Percentiles rank a stretch among this genome's conserved stretches.
phyloP scores from a whole-genome alignment of 2,113 vertebrate genomes.

The Mobula hypostoma region DNA sequence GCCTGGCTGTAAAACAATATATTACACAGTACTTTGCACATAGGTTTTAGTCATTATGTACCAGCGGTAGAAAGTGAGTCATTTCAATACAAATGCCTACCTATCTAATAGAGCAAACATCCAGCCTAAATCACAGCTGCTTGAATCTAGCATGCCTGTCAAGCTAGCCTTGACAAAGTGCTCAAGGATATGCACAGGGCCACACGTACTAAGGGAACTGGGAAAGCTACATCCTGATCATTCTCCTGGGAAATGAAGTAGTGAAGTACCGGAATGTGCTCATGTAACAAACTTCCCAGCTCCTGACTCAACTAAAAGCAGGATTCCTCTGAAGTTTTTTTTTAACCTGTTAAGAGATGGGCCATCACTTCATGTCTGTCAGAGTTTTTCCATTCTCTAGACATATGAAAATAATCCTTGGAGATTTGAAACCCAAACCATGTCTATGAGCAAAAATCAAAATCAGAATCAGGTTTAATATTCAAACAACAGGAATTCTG shows the following conservation, averaged over 20 bases:
- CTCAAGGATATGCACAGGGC: background rate
- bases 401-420: background rate
- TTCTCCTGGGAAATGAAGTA: background rate
- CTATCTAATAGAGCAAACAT: background rate
- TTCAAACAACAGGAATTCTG: too few relatives aligned
- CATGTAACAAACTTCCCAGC: background rate
- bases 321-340: background rate
- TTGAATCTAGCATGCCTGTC: background rate
- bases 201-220: conserved; percentile 14
- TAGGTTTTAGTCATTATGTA: background rate
- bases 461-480: too few relatives aligned
- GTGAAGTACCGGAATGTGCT: background rate
- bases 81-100: background rate
- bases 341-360: background rate
- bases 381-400: background rate
- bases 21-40: background rate
- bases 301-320: background rate
- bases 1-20: background rate
- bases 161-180: background rate
- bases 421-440: background rate
- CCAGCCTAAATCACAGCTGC: background rate
- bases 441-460: background rate
- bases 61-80: background rate
- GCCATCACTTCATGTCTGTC: background rate
- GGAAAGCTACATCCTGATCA: conserved; percentile 1